Percentiles rank a stretch among this genome's conserved stretches.
phyloP scores from a whole-genome alignment of 2,888 invertebrate species.

The Cryptophagus acutangulus region DNA sequence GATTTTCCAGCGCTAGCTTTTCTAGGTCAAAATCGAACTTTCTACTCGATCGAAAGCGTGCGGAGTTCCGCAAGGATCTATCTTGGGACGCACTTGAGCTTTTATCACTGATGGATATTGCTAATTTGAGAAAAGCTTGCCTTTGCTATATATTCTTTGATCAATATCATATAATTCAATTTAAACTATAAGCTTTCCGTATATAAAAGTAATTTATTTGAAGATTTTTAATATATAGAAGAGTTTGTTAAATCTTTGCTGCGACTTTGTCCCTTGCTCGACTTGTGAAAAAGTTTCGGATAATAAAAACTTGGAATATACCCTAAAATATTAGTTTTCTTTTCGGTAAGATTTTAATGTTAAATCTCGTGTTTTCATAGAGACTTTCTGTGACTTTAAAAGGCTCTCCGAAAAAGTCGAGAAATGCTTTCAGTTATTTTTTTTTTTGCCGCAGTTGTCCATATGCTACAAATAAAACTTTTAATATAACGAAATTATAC shows the following conservation, averaged over 20 bases:
- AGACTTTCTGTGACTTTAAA: conserved; percentile 25
- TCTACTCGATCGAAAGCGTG: too few relatives aligned
- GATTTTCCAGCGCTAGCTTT: too few relatives aligned
- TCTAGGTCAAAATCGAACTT: too few relatives aligned
- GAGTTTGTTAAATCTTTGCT: conserved; percentile 19
- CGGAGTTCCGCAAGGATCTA: too few relatives aligned
- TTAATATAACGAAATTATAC: conserved; percentile 32
- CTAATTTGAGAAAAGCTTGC: too few relatives aligned
- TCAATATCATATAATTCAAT: conserved; percentile 7
- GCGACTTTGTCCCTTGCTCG: conserved; percentile 15
- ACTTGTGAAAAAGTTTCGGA: conserved; percentile 17
- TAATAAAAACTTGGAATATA: conserved; percentile 24
- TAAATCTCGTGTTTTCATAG: conserved; percentile 26
- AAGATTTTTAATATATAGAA: conserved; percentile 18
- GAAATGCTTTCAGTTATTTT: conserved; percentile 19
- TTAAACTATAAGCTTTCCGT: conserved; percentile 8
- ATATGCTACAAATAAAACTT: conserved; percentile 34
- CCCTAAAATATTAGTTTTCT: conserved; percentile 35
- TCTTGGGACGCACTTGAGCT: too few relatives aligned
- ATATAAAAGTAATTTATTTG: conserved; percentile 16
- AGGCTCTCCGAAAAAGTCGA: conserved; percentile 14
- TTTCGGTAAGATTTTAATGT: conserved; percentile 34
- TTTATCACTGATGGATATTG: too few relatives aligned
- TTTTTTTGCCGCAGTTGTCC: conserved; percentile 20
- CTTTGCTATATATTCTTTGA: not conserved